Evolutionary conservation across 2,888 invertebrate genomes (phyloP).

Genomic region (Habrosyne pyritoides): DNA sequence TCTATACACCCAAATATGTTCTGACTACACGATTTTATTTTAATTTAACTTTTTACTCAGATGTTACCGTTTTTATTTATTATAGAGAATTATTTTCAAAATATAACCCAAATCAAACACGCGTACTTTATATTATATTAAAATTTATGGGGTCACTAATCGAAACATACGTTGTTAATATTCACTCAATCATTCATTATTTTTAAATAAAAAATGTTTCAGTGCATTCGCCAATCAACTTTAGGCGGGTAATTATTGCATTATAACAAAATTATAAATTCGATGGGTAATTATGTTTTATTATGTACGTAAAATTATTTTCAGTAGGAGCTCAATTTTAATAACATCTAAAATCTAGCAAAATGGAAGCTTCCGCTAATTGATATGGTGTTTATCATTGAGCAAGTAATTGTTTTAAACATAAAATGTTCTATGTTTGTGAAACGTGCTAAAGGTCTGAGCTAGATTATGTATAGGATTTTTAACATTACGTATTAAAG

Average conservation of each 20-base stretch:
- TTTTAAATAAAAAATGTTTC: background rate
- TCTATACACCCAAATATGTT: background rate
- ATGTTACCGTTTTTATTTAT: too few species aligned
- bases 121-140: background rate
- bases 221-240: background rate
- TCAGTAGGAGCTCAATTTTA: background rate
- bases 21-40: background rate
- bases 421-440: conserved; percentile 5
- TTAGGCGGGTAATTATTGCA: background rate
- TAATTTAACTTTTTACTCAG: too few species aligned
- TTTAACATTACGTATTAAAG: background rate
- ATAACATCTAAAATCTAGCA: conserved; percentile 42
- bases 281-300: background rate
- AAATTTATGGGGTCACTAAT: background rate
- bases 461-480: conserved; percentile 15
- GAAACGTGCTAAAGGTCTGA: background rate
- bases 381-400: conserved; percentile 63
- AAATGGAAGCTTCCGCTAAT: conserved; percentile 54
- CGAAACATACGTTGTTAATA: background rate
- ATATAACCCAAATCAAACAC: background rate
- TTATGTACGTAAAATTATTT: background rate
- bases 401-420: conserved; percentile 42
- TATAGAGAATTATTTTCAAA: too few species aligned
- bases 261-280: conserved; percentile 3
- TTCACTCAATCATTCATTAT: background rate